phyloP scores from a whole-genome alignment of 2,888 invertebrate genomes.

The Caradrina kadenii region DNA sequence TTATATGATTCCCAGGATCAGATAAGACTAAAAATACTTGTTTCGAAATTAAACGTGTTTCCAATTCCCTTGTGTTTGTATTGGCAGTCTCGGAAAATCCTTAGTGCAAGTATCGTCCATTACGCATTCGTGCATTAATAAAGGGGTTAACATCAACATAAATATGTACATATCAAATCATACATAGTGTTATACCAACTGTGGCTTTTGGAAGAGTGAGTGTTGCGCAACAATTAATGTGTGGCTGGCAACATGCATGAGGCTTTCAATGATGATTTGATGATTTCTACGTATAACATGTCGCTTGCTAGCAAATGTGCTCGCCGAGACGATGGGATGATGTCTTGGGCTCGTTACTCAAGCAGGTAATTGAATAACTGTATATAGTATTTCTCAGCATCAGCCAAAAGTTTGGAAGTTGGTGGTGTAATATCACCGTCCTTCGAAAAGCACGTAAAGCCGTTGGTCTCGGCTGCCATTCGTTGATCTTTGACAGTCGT shows the following conservation, averaged over 20 bases:
- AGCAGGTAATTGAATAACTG: too few relatives aligned
- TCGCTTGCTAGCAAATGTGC: too few relatives aligned
- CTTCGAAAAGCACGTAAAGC: too few relatives aligned
- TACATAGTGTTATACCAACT: constrained; percentile 5
- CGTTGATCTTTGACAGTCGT: too few relatives aligned
- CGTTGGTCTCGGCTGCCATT: too few relatives aligned
- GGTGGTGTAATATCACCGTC: too few relatives aligned
- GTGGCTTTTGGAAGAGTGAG: neutral
- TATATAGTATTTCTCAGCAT: too few relatives aligned
- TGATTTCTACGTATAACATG: too few relatives aligned
- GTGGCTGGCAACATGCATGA: neutral
- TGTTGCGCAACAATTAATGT: neutral
- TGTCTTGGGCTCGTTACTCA: too few relatives aligned
- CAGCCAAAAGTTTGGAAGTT: too few relatives aligned
- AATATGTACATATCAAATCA: constrained; percentile 24
- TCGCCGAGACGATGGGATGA: too few relatives aligned
- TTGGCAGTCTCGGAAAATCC: constrained; percentile 37
- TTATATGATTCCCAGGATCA: constrained; percentile 3
- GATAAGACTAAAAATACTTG: constrained; percentile 9
- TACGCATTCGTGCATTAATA: constrained; percentile 32
- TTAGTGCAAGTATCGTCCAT: constrained; percentile 17
- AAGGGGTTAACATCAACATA: constrained; percentile 21
- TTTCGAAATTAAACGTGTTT: constrained; percentile 34
- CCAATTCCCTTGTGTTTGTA: constrained; percentile 26
- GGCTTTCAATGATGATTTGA: too few relatives aligned